phyloP scores from a whole-genome alignment of 2,888 invertebrate genomes.

The Flexamia atlantica region DNA sequence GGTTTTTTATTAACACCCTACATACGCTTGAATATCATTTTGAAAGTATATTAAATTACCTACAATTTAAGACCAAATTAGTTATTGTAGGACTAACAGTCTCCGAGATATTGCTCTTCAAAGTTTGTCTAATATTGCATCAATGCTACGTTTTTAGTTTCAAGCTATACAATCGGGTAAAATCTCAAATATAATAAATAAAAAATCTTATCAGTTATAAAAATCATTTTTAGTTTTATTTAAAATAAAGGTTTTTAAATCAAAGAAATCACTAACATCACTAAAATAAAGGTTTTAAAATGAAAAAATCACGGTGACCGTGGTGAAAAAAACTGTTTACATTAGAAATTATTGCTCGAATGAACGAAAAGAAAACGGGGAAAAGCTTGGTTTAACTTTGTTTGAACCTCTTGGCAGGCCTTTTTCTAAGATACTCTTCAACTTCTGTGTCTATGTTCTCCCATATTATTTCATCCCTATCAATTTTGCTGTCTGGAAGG shows the following conservation, averaged over 20 bases:
- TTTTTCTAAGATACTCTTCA: not conserved
- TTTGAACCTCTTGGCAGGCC: not conserved
- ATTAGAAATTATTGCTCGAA: too few species aligned
- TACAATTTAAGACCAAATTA: slow-evolving; percentile 2
- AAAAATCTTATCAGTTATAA: not conserved
- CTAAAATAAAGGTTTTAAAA: not conserved
- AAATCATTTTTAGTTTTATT: not conserved
- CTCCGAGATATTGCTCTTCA: not conserved
- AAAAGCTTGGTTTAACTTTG: not conserved
- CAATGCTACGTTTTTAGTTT: not conserved
- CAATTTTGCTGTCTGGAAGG: not conserved
- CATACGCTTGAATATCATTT: too few species aligned
- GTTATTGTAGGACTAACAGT: not conserved
- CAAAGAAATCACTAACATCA: too few species aligned
- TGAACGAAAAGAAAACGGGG: too few species aligned
- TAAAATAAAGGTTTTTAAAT: not conserved
- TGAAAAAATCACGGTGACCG: not conserved
- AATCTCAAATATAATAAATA: not conserved
- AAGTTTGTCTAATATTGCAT: not conserved
- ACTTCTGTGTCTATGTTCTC: not conserved
- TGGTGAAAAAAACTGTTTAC: too few species aligned
- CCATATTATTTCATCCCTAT: not conserved
- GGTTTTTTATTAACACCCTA: too few species aligned
- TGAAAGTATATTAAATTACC: not conserved
- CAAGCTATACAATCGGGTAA: not conserved